Percentiles rank a stretch among this genome's conserved stretches.
Conservation (phyloP, 2,797 vertebrate genomes). For the Etheostoma perlongum region DNA sequence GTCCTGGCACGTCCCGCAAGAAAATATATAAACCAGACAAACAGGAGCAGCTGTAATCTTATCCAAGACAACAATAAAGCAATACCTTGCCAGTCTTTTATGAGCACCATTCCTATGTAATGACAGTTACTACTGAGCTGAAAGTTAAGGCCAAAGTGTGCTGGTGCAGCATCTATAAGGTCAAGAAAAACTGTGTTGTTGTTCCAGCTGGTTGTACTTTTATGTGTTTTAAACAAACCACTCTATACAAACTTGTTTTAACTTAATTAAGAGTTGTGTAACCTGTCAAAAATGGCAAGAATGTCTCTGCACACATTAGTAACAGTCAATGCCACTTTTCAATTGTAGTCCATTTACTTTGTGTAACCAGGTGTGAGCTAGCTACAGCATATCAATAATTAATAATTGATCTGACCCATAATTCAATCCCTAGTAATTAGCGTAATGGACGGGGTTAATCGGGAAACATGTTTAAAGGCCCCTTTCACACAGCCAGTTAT, state of each 20-base stretch:
- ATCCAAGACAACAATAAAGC: conserved; percentile 47
- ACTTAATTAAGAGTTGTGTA: not conserved
- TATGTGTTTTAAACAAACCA: not conserved
- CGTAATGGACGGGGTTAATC: not conserved
- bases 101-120: conserved; percentile 36
- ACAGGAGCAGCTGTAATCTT: conserved; percentile 50
- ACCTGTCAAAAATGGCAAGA: not conserved
- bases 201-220: conserved; percentile 1
- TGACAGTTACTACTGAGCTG: conserved; percentile 15
- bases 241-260: not conserved
- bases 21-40: conserved; percentile 30
- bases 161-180: not conserved
- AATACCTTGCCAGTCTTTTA: conserved; percentile 45
- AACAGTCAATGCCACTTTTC: no score
- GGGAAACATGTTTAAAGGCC: no score
- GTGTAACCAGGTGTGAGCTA: not conserved
- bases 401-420: conserved; percentile 2
- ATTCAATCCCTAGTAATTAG: conserved; percentile 23
- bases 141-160: conserved; percentile 7
- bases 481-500: no score
- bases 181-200: not conserved
- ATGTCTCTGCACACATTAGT: not conserved
- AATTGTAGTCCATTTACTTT: not conserved
- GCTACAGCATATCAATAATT: not conserved
- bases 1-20: conserved; percentile 7